Conservation (phyloP, 2,797 vertebrate genomes). For the Labeo calbasu region DNA sequence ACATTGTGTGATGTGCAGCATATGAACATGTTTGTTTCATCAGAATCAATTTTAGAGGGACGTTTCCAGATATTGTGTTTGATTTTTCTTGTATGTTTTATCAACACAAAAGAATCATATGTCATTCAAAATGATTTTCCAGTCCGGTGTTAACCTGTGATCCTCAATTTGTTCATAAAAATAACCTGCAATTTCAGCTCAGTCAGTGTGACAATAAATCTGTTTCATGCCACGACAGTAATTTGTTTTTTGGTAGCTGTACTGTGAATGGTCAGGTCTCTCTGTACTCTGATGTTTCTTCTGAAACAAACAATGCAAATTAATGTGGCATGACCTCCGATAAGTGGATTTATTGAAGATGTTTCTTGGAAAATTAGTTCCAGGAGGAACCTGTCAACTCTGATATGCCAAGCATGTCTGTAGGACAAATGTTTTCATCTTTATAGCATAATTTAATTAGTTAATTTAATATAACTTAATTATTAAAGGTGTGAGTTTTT, state of each 20-base stretch:
- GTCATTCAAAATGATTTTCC: background rate
- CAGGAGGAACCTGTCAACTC: background rate
- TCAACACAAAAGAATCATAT: background rate
- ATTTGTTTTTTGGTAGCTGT: background rate
- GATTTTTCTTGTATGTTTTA: background rate
- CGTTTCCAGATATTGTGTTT: background rate
- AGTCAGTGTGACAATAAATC: conserved; percentile 4
- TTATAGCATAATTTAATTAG: too few relatives aligned
- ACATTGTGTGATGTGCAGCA: background rate
- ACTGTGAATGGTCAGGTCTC: background rate
- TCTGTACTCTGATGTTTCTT: background rate
- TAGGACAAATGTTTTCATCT: background rate
- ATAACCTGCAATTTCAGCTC: conserved; percentile 9
- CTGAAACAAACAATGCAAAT: background rate
- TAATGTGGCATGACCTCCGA: background rate
- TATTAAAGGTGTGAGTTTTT: background rate
- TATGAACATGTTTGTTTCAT: background rate
- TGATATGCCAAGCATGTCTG: background rate
- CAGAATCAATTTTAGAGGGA: background rate
- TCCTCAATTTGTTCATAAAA: conserved; percentile 8
- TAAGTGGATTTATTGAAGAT: conserved; percentile 5
- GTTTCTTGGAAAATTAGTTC: background rate
- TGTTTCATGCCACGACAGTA: background rate
- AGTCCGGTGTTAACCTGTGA: background rate
- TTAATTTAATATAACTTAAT: background rate